A percentile compares a stretch with the other conserved stretches of the same genome.
phyloP scores from a whole-genome alignment of 1,140 invertebrate genomes.

The Drosophila watanabei region DNA sequence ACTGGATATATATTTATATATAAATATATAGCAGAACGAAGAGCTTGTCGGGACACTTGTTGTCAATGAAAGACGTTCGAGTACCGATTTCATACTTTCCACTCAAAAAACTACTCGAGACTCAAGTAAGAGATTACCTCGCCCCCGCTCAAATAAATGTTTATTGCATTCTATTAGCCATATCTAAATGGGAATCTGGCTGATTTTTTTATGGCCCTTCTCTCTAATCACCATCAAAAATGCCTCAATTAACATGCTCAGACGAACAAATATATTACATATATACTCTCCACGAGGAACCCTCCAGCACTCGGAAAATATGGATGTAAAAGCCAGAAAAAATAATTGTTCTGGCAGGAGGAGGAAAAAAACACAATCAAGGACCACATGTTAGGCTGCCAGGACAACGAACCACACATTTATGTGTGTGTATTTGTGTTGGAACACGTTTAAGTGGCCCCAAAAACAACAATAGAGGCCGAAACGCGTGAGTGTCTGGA shows the following conservation, averaged over 20 bases:
- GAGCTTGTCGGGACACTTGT: constrained; percentile 39
- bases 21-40: background rate
- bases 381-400: constrained; percentile 39
- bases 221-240: constrained; percentile 70
- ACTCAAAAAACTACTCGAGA: constrained; percentile 30
- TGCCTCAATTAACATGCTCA: constrained; percentile 75
- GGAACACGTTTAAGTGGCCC: constrained; percentile 49
- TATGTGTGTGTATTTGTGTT: background rate
- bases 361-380: constrained; percentile 32
- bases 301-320: constrained; percentile 25
- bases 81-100: constrained; percentile 25
- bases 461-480: constrained; percentile 26
- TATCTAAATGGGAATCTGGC: constrained; percentile 37
- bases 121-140: background rate
- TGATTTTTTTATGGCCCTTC: constrained; percentile 37
- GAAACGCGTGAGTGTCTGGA: constrained; percentile 25
- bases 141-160: constrained; percentile 32
- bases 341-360: constrained; percentile 64
- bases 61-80: constrained; percentile 46
- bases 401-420: constrained; percentile 46
- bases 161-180: constrained; percentile 63
- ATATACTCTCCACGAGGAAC: constrained; percentile 4
- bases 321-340: constrained; percentile 22
- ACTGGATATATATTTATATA: background rate
- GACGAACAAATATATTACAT: constrained; percentile 38